These are phyloP conservation scores for Salvelinus fontinalis DNA, from an alignment of 2,113 vertebrate species.

Conservation along the genomic window DNA sequence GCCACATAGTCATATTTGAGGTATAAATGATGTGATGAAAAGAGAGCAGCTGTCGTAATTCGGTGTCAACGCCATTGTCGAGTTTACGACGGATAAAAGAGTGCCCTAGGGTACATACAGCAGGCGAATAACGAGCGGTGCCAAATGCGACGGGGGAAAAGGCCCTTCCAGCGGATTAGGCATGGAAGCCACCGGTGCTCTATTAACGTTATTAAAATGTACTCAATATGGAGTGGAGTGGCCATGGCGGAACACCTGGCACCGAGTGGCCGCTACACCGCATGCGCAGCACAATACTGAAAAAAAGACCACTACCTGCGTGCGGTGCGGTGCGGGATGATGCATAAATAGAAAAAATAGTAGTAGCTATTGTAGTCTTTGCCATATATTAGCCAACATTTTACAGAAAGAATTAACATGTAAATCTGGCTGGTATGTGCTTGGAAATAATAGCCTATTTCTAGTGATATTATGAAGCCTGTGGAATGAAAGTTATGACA, in stretches of 20 bases:
- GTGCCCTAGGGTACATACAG: not conserved
- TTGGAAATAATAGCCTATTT: no score
- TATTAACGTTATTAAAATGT: conserved; percentile 58
- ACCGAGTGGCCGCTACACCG: conserved; percentile 19
- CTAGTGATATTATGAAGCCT: no score
- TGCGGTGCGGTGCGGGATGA: not conserved
- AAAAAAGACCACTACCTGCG: not conserved
- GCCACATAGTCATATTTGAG: not conserved
- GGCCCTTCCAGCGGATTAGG: conserved; percentile 64
- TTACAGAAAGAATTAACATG: no score
- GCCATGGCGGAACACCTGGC: conserved; percentile 62
- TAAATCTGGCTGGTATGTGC: no score
- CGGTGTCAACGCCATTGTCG: not conserved
- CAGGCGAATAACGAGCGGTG: conserved; percentile 33
- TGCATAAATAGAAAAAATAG: conserved; percentile 33
- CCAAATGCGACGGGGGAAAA: conserved; percentile 15
- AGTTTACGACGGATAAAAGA: not conserved
- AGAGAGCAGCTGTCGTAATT: not conserved
- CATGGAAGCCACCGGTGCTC: conserved; percentile 57
- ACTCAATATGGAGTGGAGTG: conserved; percentile 56
- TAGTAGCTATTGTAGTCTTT: no score
- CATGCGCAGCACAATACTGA: conserved; percentile 49
- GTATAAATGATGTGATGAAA: conserved; percentile 19
- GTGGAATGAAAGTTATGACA: no score
- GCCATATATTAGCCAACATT: no score